phyloP scores from a whole-genome alignment of 2,797 vertebrate species.

The Steatocranus sp. region DNA sequence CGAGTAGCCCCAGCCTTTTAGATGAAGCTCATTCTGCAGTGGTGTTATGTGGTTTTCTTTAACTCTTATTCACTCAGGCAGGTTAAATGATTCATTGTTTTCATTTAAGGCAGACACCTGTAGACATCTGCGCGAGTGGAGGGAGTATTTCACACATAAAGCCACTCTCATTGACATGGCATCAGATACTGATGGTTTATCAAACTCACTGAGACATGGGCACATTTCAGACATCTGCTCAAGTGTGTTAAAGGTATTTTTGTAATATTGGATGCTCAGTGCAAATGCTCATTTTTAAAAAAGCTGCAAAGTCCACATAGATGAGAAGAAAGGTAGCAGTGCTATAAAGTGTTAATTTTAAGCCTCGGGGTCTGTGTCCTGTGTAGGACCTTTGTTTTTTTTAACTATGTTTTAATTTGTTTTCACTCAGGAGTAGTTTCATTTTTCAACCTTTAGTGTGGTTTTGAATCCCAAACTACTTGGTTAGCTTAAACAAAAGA shows the following conservation, averaged over 20 bases:
- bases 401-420: not conserved
- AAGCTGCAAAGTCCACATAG: not conserved
- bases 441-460: not conserved
- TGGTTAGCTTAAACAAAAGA: not conserved
- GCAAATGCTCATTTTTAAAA: not conserved
- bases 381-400: not conserved
- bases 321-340: not conserved
- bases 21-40: slow-evolving; percentile 8
- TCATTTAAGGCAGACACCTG: not conserved
- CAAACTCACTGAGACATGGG: not conserved
- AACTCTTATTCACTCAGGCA: slow-evolving; percentile 5
- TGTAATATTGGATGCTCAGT: not conserved
- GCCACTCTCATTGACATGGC: not conserved
- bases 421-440: not conserved
- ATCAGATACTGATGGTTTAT: not conserved
- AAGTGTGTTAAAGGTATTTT: not conserved
- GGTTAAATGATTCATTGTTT: slow-evolving; percentile 29
- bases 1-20: slow-evolving; percentile 24
- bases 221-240: not conserved
- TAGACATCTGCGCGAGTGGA: slow-evolving; percentile 6
- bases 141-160: slow-evolving; percentile 3
- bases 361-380: not conserved
- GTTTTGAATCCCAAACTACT: not conserved
- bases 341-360: not conserved
- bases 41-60: not conserved